Conservation (phyloP, 2,888 invertebrate species). For the Netelia virgata region DNA sequence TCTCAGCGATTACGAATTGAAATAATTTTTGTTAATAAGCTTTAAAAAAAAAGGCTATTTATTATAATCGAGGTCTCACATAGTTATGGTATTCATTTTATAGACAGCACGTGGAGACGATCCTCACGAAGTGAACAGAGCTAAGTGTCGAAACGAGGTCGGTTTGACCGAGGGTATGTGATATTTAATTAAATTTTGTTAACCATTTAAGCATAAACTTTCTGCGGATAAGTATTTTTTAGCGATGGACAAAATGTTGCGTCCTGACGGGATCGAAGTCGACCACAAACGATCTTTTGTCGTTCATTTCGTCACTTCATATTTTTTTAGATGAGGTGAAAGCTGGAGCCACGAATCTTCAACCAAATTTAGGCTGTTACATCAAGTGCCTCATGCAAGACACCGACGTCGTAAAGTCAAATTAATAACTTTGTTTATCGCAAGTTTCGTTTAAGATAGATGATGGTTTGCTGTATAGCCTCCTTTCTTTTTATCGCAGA, state of each 20-base stretch:
- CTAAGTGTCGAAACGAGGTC: slow-evolving; percentile 55
- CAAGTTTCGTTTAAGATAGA: too few species aligned
- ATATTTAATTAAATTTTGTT: neutral
- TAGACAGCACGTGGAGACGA: slow-evolving; percentile 44
- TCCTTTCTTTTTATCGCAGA: slow-evolving; percentile 40
- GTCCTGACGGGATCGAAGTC: neutral
- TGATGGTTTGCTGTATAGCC: too few species aligned
- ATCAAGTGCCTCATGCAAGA: slow-evolving; percentile 62
- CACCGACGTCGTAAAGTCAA: slow-evolving; percentile 50
- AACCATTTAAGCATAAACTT: neutral
- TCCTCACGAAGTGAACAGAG: slow-evolving; percentile 48
- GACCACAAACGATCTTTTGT: neutral
- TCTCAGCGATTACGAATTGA: too few species aligned
- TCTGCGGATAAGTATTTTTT: neutral
- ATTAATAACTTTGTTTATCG: too few species aligned
- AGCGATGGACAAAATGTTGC: neutral
- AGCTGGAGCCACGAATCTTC: slow-evolving; percentile 29
- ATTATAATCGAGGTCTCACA: too few species aligned
- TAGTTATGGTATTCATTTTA: slow-evolving; percentile 1
- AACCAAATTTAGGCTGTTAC: slow-evolving; percentile 61
- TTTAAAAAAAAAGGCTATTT: too few species aligned
- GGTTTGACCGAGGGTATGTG: slow-evolving; percentile 55
- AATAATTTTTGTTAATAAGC: slow-evolving; percentile 2
- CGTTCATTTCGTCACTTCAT: neutral
- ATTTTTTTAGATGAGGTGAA: slow-evolving; percentile 48